Conservation (phyloP, 2,797 vertebrate genomes). For the Leptoclinus maculatus region DNA sequence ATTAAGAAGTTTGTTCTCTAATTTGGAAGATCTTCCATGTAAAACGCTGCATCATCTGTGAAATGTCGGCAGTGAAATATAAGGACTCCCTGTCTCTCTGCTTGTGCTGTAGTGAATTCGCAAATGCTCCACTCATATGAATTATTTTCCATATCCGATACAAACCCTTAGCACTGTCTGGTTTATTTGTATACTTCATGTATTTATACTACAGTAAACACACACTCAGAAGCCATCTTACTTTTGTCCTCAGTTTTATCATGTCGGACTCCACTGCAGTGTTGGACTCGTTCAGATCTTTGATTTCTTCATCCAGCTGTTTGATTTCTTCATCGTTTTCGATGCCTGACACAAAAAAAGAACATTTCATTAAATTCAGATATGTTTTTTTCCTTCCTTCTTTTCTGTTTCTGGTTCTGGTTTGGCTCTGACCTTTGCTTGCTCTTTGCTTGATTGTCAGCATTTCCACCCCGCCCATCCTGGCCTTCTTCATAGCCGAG, state of each 20-base stretch:
- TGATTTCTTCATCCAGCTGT: slow-evolving; percentile 99
- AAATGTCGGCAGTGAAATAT: neutral
- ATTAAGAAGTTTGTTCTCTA: neutral
- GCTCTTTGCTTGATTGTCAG: slow-evolving; percentile 97
- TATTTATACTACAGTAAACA: neutral
- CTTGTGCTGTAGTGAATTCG: neutral
- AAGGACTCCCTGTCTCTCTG: neutral
- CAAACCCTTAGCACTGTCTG: neutral
- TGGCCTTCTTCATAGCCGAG: slow-evolving; percentile 97
- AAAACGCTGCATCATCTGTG: neutral
- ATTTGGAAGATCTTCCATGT: neutral
- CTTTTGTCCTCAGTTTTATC: slow-evolving; percentile 98
- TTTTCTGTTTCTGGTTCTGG: rapidly evolving
- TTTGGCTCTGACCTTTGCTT: slow-evolving; percentile 89
- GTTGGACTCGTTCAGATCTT: slow-evolving; percentile 98
- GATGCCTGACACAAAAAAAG: slow-evolving; percentile 85
- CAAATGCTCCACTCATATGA: neutral
- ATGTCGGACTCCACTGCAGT: slow-evolving; percentile 98
- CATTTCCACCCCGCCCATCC: slow-evolving; percentile 97
- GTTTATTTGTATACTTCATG: neutral
- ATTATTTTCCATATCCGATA: neutral
- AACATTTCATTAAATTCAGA: neutral
- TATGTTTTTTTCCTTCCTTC: rapidly evolving
- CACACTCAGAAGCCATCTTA: slow-evolving; percentile 67
- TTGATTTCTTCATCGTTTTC: slow-evolving; percentile 99